A percentile compares a stretch with the other conserved stretches of the same genome.
phyloP scores from a whole-genome alignment of 92 coral and sea anemone genomes.

The Porites cylindrica region DNA sequence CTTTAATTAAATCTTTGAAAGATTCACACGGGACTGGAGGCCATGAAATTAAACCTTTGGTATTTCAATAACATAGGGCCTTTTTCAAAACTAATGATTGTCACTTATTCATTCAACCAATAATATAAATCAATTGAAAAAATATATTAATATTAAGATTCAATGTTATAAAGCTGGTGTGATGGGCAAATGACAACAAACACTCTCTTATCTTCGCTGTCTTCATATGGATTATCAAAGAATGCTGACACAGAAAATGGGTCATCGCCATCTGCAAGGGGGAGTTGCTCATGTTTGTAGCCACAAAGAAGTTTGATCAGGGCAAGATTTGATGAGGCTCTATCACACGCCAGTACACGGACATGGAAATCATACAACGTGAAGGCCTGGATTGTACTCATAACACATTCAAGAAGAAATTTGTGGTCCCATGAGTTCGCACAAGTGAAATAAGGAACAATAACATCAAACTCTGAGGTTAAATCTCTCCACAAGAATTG shows the following conservation, averaged over 20 bases:
- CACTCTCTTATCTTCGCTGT: constrained; percentile 24
- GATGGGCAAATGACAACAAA: constrained; percentile 54
- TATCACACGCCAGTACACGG: constrained; percentile 57
- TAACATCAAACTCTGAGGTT: constrained; percentile 42
- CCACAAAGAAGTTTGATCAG: constrained; percentile 50
- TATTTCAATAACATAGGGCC: constrained; percentile 4
- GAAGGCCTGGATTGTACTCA: constrained; percentile 55
- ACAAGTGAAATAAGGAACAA: constrained; percentile 66
- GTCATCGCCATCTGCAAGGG: constrained; percentile 23
- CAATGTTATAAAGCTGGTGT: constrained; percentile 35
- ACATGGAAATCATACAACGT: constrained; percentile 45
- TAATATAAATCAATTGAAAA: not conserved
- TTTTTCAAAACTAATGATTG: constrained; percentile 7
- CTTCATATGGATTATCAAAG: constrained; percentile 22
- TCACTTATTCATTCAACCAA: constrained; percentile 2
- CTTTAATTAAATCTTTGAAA: not conserved
- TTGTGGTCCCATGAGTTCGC: constrained; percentile 56
- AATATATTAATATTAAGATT: not conserved
- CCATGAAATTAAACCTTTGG: constrained; percentile 5
- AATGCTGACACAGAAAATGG: constrained; percentile 25
- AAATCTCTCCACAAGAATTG: constrained; percentile 66
- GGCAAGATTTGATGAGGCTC: constrained; percentile 57
- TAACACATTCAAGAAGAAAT: constrained; percentile 56
- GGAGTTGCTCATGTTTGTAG: constrained; percentile 35
- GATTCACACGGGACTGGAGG: not conserved